Base-by-base conservation (phyloP, 2,113 vertebrate species). In the Callopanchax toddi region DNA sequence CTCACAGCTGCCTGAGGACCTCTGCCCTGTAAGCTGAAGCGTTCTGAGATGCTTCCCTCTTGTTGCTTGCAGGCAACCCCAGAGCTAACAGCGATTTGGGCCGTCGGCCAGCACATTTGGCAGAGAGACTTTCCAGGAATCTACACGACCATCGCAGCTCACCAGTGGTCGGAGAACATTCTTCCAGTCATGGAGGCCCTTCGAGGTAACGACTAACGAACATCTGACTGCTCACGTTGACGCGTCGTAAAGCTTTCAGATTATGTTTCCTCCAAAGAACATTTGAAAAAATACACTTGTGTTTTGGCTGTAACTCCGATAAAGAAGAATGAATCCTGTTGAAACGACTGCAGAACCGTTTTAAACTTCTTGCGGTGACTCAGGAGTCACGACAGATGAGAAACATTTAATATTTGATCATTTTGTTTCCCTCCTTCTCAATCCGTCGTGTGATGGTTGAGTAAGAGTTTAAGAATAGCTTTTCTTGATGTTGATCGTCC, bases 61-160 rank as follows among this genome's bases (percentile, higher is more conserved):
- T 71, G 37, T 49, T 71, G n/a, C 65, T 40, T 83, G 26, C 85
- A 99, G 97, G 94, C 96, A 56, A 96, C 95, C 67, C 93, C 93
- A 16, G 97, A 99, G 43, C 91, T 99, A 51, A 81, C 92, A 11
- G 95, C 94, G 0, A 89, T 99, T 60, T 99, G 97, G 97, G 91
- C 95, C 0, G 96, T 99, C 18, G 97, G 96, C 59, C 96, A 98
- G 20, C 92, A 89, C 37, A 98, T 99, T 86, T 99, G 97, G 96
- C 97, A 99, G 82, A 89, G 96, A 68, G 97, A 99, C 55, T 99
- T 98, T 79, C 97, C 97, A 2, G 97, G 96, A 7, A 93, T 97
- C 90, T 99, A 98, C 70, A 85, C 93, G 1, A 85, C 94, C 52
- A 98, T 99, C 60, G 79, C 78, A 23, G 93, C 95, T 0, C 91